Percentiles rank a stretch among this genome's conserved stretches.
phyloP scores from a whole-genome alignment of 2,888 invertebrate genomes.

The Leucophora obtusa region DNA sequence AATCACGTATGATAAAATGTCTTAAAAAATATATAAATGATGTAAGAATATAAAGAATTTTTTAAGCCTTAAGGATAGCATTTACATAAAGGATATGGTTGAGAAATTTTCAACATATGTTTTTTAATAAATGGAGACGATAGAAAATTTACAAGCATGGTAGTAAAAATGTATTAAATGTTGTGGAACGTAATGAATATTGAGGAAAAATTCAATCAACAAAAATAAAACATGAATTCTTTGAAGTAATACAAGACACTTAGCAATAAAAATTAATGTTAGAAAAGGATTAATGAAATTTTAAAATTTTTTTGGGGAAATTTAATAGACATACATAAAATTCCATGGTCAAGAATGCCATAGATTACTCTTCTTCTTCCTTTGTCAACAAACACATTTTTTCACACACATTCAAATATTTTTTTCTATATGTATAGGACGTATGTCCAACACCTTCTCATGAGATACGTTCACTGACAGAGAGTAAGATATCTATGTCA shows the following conservation, averaged over 20 bases:
- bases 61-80: slow-evolving; percentile 56
- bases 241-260: too few species aligned
- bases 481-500: too few species aligned
- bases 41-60: slow-evolving; percentile 48
- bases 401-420: too few species aligned
- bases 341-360: too few species aligned
- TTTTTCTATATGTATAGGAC: too few species aligned
- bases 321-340: too few species aligned
- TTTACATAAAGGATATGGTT: slow-evolving; percentile 38
- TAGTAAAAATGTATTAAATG: slow-evolving; percentile 37
- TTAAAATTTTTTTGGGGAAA: not conserved
- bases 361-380: too few species aligned
- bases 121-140: slow-evolving; percentile 27
- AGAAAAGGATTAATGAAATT: not conserved
- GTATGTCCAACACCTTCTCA: too few species aligned
- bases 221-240: not conserved
- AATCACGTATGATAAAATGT: slow-evolving; percentile 61
- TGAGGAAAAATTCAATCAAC: slow-evolving; percentile 36
- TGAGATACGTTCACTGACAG: too few species aligned
- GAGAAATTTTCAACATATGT: slow-evolving; percentile 41
- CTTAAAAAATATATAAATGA: slow-evolving; percentile 56
- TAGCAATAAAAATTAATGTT: not conserved
- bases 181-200: slow-evolving; percentile 57
- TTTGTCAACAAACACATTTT: too few species aligned
- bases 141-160: slow-evolving; percentile 41